phyloP scores from a whole-genome alignment of 2,113 vertebrate genomes.

The Dissostichus mawsoni region DNA sequence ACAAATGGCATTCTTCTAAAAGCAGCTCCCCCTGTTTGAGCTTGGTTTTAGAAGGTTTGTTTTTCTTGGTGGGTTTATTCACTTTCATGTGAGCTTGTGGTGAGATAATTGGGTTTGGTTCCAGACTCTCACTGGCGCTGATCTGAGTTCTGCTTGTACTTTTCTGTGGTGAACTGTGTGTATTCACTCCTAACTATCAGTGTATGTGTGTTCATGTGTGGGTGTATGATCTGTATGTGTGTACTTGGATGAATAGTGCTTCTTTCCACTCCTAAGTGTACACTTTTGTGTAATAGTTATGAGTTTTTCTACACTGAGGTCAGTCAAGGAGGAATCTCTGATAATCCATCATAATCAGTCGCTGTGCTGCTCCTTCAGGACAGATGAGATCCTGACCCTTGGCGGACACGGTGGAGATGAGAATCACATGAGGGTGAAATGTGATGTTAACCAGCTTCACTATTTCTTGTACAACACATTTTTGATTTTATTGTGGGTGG shows the following conservation, averaged over 20 bases:
- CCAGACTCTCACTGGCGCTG: slow-evolving; percentile 6
- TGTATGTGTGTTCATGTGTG: background rate
- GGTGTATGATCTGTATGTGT: background rate
- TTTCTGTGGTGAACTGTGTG: background rate
- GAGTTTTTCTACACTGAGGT: slow-evolving; percentile 56
- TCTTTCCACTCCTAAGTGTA: background rate
- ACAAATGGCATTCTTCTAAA: slow-evolving; percentile 53
- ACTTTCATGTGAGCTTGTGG: slow-evolving; percentile 38
- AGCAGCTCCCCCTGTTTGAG: slow-evolving; percentile 14
- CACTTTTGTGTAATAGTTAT: slow-evolving; percentile 1
- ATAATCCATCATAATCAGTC: slow-evolving; percentile 74
- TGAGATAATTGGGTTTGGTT: slow-evolving; percentile 44
- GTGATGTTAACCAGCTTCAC: slow-evolving; percentile 63
- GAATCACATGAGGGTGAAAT: slow-evolving; percentile 65
- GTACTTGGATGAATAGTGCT: slow-evolving; percentile 5
- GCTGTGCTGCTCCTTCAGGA: slow-evolving; percentile 60
- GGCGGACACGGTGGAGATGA: slow-evolving; percentile 55
- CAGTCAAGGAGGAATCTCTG: slow-evolving; percentile 72
- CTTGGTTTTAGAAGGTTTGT: slow-evolving; percentile 2
- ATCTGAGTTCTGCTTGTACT: background rate
- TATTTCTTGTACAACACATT: slow-evolving; percentile 47
- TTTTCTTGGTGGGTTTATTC: slow-evolving; percentile 13
- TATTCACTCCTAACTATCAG: background rate
- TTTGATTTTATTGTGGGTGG: slow-evolving; percentile 1
- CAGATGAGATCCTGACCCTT: slow-evolving; percentile 66